These are phyloP conservation scores for Lepidotrigona ventralis DNA, from an alignment of 1,140 invertebrate species.

Conservation along the genomic window DNA sequence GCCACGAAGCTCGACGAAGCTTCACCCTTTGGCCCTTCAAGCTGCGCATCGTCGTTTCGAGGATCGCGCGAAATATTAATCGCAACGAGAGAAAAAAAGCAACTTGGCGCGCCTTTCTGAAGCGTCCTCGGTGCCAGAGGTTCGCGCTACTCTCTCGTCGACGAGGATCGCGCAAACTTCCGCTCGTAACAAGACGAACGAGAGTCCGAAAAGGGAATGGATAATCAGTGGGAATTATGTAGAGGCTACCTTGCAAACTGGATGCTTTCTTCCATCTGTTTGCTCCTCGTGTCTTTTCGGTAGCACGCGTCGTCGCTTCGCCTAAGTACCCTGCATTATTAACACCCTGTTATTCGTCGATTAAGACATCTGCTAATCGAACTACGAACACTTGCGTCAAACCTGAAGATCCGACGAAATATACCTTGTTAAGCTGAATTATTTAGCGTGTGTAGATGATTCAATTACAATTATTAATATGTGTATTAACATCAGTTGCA, in stretches of 20 bases:
- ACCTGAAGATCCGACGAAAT: no score
- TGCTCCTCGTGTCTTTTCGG: background rate
- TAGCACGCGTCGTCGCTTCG: background rate
- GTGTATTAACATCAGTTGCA: no score
- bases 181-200: constrained; percentile 43
- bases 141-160: background rate
- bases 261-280: background rate
- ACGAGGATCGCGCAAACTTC: constrained; percentile 36
- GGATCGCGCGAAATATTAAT: constrained; percentile 44
- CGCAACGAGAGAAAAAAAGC: background rate
- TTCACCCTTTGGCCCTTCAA: background rate
- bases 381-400: background rate
- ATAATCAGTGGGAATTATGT: constrained; percentile 51
- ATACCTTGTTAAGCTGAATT: background rate
- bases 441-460: no score
- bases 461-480: no score
- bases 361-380: background rate
- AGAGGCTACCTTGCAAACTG: constrained; percentile 13
- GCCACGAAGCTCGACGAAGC: background rate
- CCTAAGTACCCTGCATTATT: background rate
- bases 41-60: background rate
- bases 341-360: background rate
- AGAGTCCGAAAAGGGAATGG: constrained; percentile 41
- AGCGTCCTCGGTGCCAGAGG: constrained; percentile 24
- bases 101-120: background rate